phyloP scores from a whole-genome alignment of 2,113 vertebrate species.

The Psilopsiagon aymara region DNA sequence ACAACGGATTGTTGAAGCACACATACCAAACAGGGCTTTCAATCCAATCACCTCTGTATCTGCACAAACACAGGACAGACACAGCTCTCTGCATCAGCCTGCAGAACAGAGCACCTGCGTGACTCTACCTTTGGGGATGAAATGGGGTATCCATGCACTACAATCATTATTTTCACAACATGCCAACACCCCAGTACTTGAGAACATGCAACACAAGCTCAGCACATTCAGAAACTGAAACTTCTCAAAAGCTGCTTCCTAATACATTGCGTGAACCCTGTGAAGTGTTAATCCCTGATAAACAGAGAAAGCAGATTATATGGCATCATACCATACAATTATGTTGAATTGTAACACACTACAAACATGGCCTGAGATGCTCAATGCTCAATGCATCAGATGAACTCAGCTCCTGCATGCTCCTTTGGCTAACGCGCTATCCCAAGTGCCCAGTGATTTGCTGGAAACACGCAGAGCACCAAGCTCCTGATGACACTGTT shows the following conservation, averaged over 20 bases:
- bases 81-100: background rate
- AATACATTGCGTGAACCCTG: background rate
- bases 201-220: background rate
- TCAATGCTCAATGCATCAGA: background rate
- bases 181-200: background rate
- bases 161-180: background rate
- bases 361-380: background rate
- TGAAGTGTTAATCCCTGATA: background rate
- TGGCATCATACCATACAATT: background rate
- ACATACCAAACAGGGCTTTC: background rate
- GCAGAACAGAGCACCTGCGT: background rate
- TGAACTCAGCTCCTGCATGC: background rate
- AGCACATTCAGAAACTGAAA: background rate
- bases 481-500: background rate
- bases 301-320: background rate
- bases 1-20: background rate
- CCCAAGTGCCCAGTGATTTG: background rate
- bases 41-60: background rate
- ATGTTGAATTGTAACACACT: accelerated
- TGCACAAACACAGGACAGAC: background rate
- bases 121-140: accelerated
- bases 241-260: background rate
- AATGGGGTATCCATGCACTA: accelerated
- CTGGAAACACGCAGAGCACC: background rate
- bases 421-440: background rate